These are phyloP conservation scores for Xenus cinereus DNA, from an alignment of 2,113 vertebrate genomes.

Conservation along the genomic window DNA sequence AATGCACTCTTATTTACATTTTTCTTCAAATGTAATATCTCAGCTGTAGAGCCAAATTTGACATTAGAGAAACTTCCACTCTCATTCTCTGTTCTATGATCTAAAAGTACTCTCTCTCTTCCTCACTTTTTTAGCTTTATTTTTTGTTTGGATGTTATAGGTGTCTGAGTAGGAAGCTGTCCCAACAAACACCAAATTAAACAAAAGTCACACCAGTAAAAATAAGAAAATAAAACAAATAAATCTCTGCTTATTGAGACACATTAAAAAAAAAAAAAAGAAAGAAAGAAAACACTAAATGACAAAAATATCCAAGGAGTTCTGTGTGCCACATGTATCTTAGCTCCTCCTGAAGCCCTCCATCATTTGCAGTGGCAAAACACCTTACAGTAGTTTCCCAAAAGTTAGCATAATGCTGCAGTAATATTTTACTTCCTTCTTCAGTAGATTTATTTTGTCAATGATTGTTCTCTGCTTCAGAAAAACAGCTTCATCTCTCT, in stretches of 20 bases:
- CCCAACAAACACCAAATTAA: background rate
- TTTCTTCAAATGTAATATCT: background rate
- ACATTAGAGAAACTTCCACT: background rate
- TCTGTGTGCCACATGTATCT: background rate
- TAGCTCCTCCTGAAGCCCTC: background rate
- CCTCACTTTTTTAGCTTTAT: background rate
- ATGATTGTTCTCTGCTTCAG: background rate
- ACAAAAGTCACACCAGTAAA: background rate
- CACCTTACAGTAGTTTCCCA: background rate
- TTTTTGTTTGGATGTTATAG: background rate
- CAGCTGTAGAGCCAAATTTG: background rate
- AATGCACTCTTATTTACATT: background rate
- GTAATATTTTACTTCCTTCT: background rate
- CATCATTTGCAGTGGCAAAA: background rate
- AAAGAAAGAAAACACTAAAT: background rate
- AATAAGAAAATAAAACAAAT: background rate
- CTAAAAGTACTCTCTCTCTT: background rate
- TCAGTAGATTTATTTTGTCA: background rate
- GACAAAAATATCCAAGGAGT: background rate
- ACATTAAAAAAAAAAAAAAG: background rate
- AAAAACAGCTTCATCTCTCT: background rate
- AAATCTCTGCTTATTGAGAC: background rate
- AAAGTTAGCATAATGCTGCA: background rate
- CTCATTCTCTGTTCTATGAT: background rate
- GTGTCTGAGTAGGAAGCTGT: background rate